These are phyloP conservation scores for Cheilosia urbana DNA, from an alignment of 2,888 invertebrate species.

Conservation along the genomic window DNA sequence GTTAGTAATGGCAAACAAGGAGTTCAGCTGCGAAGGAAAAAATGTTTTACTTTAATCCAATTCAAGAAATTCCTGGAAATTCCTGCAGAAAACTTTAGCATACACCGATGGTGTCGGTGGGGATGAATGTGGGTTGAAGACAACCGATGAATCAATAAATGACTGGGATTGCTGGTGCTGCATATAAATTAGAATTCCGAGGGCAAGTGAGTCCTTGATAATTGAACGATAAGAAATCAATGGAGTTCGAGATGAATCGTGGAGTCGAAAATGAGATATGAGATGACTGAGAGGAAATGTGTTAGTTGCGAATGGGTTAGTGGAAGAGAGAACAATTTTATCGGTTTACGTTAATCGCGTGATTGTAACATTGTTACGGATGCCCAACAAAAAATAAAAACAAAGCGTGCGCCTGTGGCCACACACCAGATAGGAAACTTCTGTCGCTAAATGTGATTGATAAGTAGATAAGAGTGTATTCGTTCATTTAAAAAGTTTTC, in stretches of 20 bases:
- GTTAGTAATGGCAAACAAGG: conserved; percentile 27
- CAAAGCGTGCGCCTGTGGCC: no score
- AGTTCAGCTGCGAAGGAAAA: conserved; percentile 20
- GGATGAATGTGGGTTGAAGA: conserved; percentile 43
- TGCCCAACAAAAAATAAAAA: no score
- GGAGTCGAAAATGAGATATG: neutral
- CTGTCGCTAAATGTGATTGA: no score
- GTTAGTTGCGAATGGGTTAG: no score
- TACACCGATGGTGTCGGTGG: neutral
- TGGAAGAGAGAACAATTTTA: no score
- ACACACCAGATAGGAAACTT: no score
- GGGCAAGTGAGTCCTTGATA: conserved; percentile 29
- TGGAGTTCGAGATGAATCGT: conserved; percentile 8
- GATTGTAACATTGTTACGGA: no score
- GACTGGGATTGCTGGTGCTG: conserved; percentile 64
- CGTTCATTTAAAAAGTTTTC: no score
- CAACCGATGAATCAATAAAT: conserved; percentile 72
- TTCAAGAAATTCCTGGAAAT: conserved; percentile 66
- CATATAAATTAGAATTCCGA: conserved; percentile 72
- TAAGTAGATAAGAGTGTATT: no score
- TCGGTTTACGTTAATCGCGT: no score
- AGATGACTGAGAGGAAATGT: no score
- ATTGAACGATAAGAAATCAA: conserved; percentile 66
- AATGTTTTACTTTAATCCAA: conserved; percentile 69
- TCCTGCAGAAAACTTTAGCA: conserved; percentile 66